These are phyloP conservation scores for Ormyrus thymus DNA, from an alignment of 2,888 invertebrate genomes.

Conservation along the genomic window DNA sequence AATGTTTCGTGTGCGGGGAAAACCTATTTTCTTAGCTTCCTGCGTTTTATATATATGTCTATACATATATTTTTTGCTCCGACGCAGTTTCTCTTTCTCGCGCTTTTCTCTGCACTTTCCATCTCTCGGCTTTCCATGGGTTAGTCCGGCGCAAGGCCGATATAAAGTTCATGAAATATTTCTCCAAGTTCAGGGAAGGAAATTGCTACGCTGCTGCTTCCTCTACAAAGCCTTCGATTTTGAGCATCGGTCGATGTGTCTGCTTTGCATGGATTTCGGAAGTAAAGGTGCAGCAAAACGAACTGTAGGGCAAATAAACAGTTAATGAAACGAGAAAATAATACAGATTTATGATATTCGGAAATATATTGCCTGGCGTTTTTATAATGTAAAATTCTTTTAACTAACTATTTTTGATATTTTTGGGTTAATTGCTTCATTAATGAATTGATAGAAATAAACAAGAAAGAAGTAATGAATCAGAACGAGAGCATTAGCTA, in stretches of 20 bases:
- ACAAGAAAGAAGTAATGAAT: no score
- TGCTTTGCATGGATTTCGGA: neutral
- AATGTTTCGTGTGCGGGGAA: slow-evolving; percentile 28
- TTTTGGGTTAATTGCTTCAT: no score
- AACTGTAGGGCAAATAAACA: no score
- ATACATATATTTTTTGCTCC: no score
- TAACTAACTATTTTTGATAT: no score
- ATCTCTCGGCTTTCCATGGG: neutral
- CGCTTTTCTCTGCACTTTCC: neutral
- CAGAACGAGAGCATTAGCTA: no score
- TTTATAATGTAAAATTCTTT: no score
- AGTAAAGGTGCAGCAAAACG: no score
- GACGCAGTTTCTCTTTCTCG: slow-evolving; percentile 2
- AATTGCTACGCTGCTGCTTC: slow-evolving; percentile 27
- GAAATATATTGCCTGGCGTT: no score
- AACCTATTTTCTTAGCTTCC: slow-evolving; percentile 45
- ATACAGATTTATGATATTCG: no score
- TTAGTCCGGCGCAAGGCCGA: slow-evolving; percentile 7
- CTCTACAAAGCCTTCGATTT: slow-evolving; percentile 30
- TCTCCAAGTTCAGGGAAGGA: neutral
- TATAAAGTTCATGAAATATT: slow-evolving; percentile 38
- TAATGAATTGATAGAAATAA: no score
- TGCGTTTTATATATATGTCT: slow-evolving; percentile 26
- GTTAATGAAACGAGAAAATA: no score
- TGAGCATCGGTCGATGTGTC: neutral